Evolutionary conservation across 2,888 invertebrate genomes (phyloP), one percentile per base, ranked within the genome.

Genomic region (Drosophila longiperda): DNA sequence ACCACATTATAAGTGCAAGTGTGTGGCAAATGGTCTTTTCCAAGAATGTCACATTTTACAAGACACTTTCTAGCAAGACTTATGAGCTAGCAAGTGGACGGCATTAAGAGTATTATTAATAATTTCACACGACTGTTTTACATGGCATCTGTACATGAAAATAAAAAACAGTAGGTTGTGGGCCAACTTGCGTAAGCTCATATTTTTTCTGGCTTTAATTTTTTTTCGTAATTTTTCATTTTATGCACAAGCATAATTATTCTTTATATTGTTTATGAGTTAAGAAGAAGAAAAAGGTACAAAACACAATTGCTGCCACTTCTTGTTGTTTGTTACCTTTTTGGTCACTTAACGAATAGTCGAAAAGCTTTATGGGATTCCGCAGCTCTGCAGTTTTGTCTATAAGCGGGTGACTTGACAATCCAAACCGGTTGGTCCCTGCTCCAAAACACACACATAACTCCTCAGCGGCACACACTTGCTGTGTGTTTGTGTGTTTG

Each of bases 361-460:
- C 77, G 72, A 84, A 88, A 87, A 89, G 77, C 88, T 82, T 79
- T 84, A 84, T 85, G 88, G 82, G 75, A 73, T 78, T 77, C 70
- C 57, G 67, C 50, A 29, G 63, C 72, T 85, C 76, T 83, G 81
- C 70, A 84, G 87, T 87, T 89, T 68, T 85, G 84, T 71, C 79
- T 89, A 78, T 86, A 81, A 85, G 85, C 85, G 85, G 89, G 85
- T 89, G 89, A 87, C 82, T 87, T 87, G 82, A 82, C 88, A 87
- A 85, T 80, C 80, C 77, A 85, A 85, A 85, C 90, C 89, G 89
- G 84, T 85, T 89, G 60, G 62, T 55, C 73, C 66, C 69, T 50
- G 54, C 61, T 55, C 33, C 68, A 53, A 20, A 48, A 36, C 54
- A 38, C 36, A 38, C 29, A 45, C 50, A 29, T 23, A 40, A 26